These are phyloP conservation scores for Masticophis lateralis DNA, from an alignment of 2,797 vertebrate genomes.

Conservation along the genomic window DNA sequence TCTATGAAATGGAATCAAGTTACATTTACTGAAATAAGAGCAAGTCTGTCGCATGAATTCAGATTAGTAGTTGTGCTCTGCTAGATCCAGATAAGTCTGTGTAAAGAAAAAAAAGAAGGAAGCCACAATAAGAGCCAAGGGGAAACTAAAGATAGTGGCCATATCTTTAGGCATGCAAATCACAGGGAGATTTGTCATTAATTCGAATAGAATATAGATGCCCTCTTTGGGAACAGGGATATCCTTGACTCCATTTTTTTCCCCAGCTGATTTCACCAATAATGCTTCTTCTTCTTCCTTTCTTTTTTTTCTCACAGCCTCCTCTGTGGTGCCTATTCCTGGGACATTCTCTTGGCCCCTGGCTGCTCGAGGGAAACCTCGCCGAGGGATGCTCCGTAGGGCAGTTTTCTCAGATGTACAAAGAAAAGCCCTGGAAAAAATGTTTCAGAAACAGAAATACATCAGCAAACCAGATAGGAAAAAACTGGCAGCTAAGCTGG, in stretches of 20 bases:
- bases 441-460: slow-evolving; percentile 99
- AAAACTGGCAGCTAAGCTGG: slow-evolving; percentile 90
- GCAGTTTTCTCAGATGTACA: slow-evolving; percentile 97
- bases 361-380: slow-evolving; percentile 88
- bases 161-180: not conserved
- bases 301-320: slow-evolving; percentile 60
- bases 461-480: slow-evolving; percentile 98
- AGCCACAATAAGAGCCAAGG: not conserved
- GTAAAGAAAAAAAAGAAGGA: slow-evolving; percentile 19
- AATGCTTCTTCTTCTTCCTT: not conserved
- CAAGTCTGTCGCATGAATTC: slow-evolving; percentile 49
- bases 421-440: slow-evolving; percentile 95
- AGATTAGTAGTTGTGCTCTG: slow-evolving; percentile 48
- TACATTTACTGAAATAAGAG: slow-evolving; percentile 42
- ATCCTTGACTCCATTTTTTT: not conserved
- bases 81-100: slow-evolving; percentile 34
- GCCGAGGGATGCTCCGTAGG: slow-evolving; percentile 91
- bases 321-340: slow-evolving; percentile 88
- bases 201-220: not conserved
- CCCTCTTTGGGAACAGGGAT: not conserved
- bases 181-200: slow-evolving; percentile 9
- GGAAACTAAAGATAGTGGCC: not conserved
- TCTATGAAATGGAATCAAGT: slow-evolving; percentile 64
- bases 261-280: not conserved
- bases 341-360: slow-evolving; percentile 96